phyloP scores from a whole-genome alignment of 2,797 vertebrate species.

The Sebastes taczanowskii region DNA sequence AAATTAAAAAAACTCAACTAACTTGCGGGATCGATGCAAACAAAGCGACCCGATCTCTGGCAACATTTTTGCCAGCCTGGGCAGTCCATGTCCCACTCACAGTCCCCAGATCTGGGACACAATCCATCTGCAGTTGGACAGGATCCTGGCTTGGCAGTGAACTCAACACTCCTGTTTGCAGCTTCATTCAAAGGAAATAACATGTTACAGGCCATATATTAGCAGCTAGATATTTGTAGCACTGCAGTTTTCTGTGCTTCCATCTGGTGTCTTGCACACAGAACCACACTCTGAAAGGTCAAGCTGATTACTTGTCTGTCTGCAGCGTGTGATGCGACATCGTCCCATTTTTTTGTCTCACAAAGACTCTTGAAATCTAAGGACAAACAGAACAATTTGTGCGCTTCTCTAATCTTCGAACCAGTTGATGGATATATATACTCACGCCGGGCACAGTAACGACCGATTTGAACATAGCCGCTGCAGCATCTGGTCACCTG shows the following conservation, averaged over 20 bases:
- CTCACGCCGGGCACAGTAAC: slow-evolving; percentile 89
- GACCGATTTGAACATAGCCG: slow-evolving; percentile 88
- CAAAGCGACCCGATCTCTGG: slow-evolving; percentile 40
- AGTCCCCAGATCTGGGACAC: slow-evolving; percentile 52
- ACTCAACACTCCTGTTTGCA: slow-evolving; percentile 80
- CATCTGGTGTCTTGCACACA: slow-evolving; percentile 63
- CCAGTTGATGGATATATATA: slow-evolving; percentile 26
- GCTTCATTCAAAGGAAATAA: slow-evolving; percentile 79
- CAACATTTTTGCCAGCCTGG: slow-evolving; percentile 92
- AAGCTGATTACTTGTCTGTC: background rate
- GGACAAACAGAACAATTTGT: background rate
- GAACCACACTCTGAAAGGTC: slow-evolving; percentile 32
- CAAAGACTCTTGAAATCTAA: background rate
- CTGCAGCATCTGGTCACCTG: slow-evolving; percentile 85
- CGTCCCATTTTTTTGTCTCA: background rate
- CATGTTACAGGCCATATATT: slow-evolving; percentile 57
- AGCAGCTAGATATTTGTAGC: slow-evolving; percentile 51
- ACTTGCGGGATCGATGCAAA: slow-evolving; percentile 74
- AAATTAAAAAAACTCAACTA: slow-evolving; percentile 21
- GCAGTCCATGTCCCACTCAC: slow-evolving; percentile 87
- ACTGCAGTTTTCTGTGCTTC: slow-evolving; percentile 27
- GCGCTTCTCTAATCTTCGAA: background rate
- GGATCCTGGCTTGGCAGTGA: slow-evolving; percentile 85
- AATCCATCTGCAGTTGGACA: slow-evolving; percentile 79
- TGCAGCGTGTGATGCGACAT: background rate